A percentile compares a stretch with the other conserved stretches of the same genome.
These are phyloP conservation scores for Phoeniculus purpureus DNA, from an alignment of 2,797 vertebrate species.

Conservation along the genomic window DNA sequence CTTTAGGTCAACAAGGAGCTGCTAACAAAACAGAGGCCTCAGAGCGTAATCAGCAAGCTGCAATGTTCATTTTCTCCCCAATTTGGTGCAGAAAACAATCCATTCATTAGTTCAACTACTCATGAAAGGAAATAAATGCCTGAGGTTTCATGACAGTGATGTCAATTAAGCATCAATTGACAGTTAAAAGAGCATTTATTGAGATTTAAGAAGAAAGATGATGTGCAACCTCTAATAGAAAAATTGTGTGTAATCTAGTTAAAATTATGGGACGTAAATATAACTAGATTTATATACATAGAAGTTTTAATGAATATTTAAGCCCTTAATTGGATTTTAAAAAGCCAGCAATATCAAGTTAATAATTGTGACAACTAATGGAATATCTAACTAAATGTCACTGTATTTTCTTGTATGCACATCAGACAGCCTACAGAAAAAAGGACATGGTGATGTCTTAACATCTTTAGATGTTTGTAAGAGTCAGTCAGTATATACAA, in stretches of 20 bases:
- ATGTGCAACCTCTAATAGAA: conserved; percentile 47
- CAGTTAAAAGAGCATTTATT: conserved; percentile 62
- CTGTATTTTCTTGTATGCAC: conserved; percentile 29
- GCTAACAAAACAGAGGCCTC: background rate
- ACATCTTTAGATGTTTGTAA: background rate
- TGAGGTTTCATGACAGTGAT: conserved; percentile 29
- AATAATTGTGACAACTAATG: conserved; percentile 78
- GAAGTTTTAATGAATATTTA: conserved; percentile 75
- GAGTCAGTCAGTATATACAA: rapidly evolving
- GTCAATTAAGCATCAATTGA: conserved; percentile 59
- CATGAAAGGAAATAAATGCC: background rate
- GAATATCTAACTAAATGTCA: conserved; percentile 74
- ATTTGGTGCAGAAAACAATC: background rate
- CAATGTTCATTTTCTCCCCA: background rate
- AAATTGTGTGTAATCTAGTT: conserved; percentile 65
- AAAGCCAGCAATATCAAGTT: conserved; percentile 67
- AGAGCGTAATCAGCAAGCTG: background rate
- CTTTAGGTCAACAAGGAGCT: background rate
- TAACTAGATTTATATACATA: conserved; percentile 71
- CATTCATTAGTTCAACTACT: background rate
- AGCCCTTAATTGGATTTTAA: conserved; percentile 77
- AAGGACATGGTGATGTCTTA: background rate
- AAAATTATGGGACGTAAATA: conserved; percentile 74
- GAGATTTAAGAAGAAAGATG: conserved; percentile 60
- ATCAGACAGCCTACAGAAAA: background rate